Evolutionary conservation across 2,113 vertebrate genomes (phyloP).

Genomic region (Electrona antarctica): DNA sequence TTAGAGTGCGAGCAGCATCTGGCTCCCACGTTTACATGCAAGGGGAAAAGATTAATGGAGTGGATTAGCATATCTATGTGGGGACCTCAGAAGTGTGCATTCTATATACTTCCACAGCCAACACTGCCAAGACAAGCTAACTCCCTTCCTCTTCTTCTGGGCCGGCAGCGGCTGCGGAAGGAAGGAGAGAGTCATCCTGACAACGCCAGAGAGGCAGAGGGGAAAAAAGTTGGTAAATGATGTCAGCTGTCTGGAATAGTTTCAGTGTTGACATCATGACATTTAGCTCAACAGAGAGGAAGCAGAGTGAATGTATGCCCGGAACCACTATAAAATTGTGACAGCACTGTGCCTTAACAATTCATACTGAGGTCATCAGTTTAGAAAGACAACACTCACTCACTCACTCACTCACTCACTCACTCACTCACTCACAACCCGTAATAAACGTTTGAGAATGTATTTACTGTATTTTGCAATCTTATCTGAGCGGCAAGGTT

Average conservation of each 20-base stretch:
- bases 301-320: slow-evolving; percentile 23
- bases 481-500: slow-evolving; percentile 41
- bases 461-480: slow-evolving; percentile 49
- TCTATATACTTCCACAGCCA: slow-evolving; percentile 73
- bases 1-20: slow-evolving; percentile 85
- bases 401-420: not conserved
- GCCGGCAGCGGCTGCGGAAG: not conserved
- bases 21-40: slow-evolving; percentile 80
- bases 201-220: slow-evolving; percentile 9
- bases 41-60: slow-evolving; percentile 84
- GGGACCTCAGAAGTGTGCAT: slow-evolving; percentile 76
- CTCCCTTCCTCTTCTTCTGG: slow-evolving; percentile 14
- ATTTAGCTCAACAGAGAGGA: slow-evolving; percentile 35
- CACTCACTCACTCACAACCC: slow-evolving; percentile 8
- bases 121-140: slow-evolving; percentile 50
- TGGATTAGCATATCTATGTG: slow-evolving; percentile 83
- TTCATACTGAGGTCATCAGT: slow-evolving; percentile 11
- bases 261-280: slow-evolving; percentile 41
- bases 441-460: slow-evolving; percentile 52
- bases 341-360: slow-evolving; percentile 33
- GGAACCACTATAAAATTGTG: slow-evolving; percentile 11
- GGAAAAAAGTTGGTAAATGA: slow-evolving; percentile 23
- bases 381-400: slow-evolving; percentile 6
- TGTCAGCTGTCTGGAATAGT: slow-evolving; percentile 48
- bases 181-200: slow-evolving; percentile 23